Evolutionary conservation across 2,888 invertebrate species (phyloP), one percentile per base, ranked within the genome.

Genomic region (Syrista parreyssii): DNA sequence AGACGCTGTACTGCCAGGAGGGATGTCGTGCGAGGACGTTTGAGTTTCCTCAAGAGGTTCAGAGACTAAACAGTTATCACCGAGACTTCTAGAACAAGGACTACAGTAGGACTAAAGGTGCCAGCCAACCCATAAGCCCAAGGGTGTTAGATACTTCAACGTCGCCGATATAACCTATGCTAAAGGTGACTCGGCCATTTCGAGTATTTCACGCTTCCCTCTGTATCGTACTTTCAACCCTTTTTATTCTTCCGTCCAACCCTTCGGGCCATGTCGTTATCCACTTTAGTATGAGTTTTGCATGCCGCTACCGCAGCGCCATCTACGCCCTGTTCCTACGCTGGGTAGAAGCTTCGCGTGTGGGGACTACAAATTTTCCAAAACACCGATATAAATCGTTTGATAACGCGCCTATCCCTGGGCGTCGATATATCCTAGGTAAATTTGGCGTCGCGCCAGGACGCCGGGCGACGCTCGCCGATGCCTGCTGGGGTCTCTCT

Each of bases 371-470:
- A 88, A 88, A 88, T 88, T 88, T 87, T 85, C 80, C 86, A 85
- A 89, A 88, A 87, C 88, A 89, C 84, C 85, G 88, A 87, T 89
- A 88, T 88, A 88, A 89, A 88, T 88, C 87, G 86, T 85, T 87
- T 86, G 89, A 88, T 89, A 88, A 88, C 86, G 86, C 78, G 33
- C 77, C 83, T 81, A 55, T 80, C 87, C 82, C 81, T 80, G 82
- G 86, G 88, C 86, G 82, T 86, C 87, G 84, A 88, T 88, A 86
- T 85, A 85, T 82, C 82, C 12, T 80, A 79, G 80, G 83, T 82
- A 87, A 85, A 88, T 88, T 88, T 88, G 88, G 89, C 73, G 55
- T 77, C 68, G 71, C 11, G 71, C 33, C 71, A 71, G 71, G 71
- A 55, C 55, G 55, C 55, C 55, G 55, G 15, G 55, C 55, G 55